Evolutionary conservation across 2,888 invertebrate genomes (phyloP).

Genomic region (Callinectes sapidus): DNA sequence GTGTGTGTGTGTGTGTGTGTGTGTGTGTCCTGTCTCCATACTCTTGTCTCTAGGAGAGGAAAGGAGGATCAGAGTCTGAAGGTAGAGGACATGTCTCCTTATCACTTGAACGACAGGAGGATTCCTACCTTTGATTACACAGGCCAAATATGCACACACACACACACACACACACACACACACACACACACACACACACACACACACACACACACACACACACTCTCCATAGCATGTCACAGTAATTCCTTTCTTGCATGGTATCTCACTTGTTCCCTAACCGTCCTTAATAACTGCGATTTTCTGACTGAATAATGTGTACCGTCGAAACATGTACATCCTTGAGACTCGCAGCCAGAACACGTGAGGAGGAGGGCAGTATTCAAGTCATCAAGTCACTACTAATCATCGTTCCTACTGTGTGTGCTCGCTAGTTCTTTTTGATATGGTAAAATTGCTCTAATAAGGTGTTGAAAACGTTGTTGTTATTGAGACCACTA

Average conservation of each 20-base stretch:
- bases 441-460: too few species aligned
- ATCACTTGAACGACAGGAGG: not conserved
- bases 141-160: not conserved
- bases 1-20: slow-evolving; percentile 41
- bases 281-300: not conserved
- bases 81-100: not conserved
- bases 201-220: slow-evolving; percentile 27
- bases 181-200: slow-evolving; percentile 16
- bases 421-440: too few species aligned
- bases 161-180: slow-evolving; percentile 30
- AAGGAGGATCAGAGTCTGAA: not conserved
- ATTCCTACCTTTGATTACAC: slow-evolving; percentile 19
- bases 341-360: not conserved
- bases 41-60: not conserved
- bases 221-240: not conserved
- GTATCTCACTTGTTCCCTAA: not conserved
- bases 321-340: not conserved
- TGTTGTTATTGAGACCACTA: not conserved
- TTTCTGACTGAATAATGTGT: not conserved
- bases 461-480: too few species aligned
- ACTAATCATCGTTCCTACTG: too few species aligned
- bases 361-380: not conserved
- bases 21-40: slow-evolving; percentile 5
- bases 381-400: not conserved
- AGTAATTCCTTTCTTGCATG: not conserved